Evolutionary conservation across 1,140 invertebrate species (phyloP).

Genomic region (Aphidius ervi): DNA sequence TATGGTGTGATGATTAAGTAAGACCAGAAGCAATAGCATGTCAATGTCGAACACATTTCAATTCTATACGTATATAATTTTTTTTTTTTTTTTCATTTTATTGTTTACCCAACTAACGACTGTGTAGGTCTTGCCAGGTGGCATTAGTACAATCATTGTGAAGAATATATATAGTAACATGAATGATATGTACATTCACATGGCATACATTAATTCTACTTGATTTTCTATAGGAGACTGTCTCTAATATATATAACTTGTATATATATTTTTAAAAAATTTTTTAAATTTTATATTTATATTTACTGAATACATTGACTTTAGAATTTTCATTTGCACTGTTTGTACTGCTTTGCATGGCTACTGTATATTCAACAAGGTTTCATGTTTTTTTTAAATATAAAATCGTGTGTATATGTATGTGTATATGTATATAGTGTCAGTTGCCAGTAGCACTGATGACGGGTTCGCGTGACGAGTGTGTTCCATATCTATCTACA

Average conservation of each 20-base stretch:
- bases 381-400: background rate
- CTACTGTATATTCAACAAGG: slow-evolving; percentile 9
- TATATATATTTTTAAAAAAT: background rate
- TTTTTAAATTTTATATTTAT: background rate
- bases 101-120: slow-evolving; percentile 44
- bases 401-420: slow-evolving; percentile 9
- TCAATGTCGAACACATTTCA: slow-evolving; percentile 13
- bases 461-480: slow-evolving; percentile 52
- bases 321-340: background rate
- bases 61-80: slow-evolving; percentile 17
- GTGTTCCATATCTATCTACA: slow-evolving; percentile 38
- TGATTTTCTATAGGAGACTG: too few species aligned
- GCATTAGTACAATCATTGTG: slow-evolving; percentile 41
- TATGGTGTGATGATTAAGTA: slow-evolving; percentile 7
- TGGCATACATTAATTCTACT: too few species aligned
- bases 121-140: slow-evolving; percentile 38
- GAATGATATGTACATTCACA: too few species aligned
- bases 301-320: background rate
- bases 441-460: slow-evolving; percentile 46
- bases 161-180: slow-evolving; percentile 17
- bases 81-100: slow-evolving; percentile 25
- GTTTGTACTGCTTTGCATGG: background rate
- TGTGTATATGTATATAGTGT: slow-evolving; percentile 37
- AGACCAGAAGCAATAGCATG: slow-evolving; percentile 13
- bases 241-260: too few species aligned